These are phyloP conservation scores for Euspilapteryx auroguttella DNA, from an alignment of 2,888 invertebrate genomes.

Conservation along the genomic window DNA sequence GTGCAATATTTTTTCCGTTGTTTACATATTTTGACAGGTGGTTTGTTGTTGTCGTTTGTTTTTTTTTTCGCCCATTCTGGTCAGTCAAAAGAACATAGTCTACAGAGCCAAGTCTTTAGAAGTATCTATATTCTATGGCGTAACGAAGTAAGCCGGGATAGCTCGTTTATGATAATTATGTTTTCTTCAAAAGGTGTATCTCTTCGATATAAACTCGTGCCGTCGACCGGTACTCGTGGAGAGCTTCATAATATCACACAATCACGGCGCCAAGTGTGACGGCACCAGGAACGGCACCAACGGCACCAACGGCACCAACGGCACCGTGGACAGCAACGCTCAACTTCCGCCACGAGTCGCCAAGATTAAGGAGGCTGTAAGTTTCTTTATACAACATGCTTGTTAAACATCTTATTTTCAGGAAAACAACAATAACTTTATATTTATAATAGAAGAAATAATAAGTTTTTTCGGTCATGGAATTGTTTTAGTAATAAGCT, in stretches of 20 bases:
- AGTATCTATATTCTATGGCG: too few species aligned
- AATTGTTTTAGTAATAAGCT: too few species aligned
- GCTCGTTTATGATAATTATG: too few species aligned
- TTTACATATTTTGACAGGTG: too few species aligned
- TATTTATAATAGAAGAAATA: not conserved
- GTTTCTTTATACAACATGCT: too few species aligned
- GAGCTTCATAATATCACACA: slow-evolving; percentile 48
- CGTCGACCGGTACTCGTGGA: slow-evolving; percentile 37
- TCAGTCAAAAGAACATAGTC: too few species aligned
- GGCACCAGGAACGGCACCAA: slow-evolving; percentile 18
- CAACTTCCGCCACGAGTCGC: not conserved
- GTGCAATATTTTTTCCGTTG: too few species aligned
- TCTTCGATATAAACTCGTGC: slow-evolving; percentile 44
- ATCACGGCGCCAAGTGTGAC: slow-evolving; percentile 30
- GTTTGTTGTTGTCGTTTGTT: too few species aligned
- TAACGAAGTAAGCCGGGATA: too few species aligned
- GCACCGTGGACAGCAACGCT: not conserved
- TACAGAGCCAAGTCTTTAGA: too few species aligned
- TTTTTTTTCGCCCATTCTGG: not conserved
- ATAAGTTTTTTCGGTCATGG: too few species aligned
- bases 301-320: slow-evolving; percentile 4
- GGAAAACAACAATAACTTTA: not conserved
- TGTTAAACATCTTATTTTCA: not conserved
- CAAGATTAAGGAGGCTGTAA: not conserved
- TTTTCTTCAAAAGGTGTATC: slow-evolving; percentile 49